phyloP scores from a whole-genome alignment of 2,888 invertebrate genomes.

The Blastobasis adustella region DNA sequence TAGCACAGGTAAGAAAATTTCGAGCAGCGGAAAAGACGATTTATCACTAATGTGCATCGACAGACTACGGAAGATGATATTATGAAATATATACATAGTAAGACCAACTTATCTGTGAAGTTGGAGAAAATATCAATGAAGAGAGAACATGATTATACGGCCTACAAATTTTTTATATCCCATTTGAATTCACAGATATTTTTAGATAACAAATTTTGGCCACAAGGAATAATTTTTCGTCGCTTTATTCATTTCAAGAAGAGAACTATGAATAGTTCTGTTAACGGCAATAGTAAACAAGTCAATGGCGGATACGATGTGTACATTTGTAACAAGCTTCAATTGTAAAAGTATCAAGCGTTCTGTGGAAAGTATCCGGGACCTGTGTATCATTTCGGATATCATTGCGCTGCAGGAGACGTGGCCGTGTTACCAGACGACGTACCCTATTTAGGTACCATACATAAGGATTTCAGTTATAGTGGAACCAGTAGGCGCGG shows the following conservation, averaged over 20 bases:
- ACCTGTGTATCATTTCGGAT: constrained; percentile 12
- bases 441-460: no score
- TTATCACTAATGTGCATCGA: constrained; percentile 12
- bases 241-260: constrained; percentile 6
- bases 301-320: background rate
- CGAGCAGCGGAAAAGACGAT: constrained; percentile 12
- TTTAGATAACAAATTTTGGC: constrained; percentile 13
- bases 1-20: constrained; percentile 1
- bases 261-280: no score
- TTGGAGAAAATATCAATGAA: constrained; percentile 9
- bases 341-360: constrained; percentile 19
- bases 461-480: background rate
- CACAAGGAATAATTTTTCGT: constrained; percentile 9
- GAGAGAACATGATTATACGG: constrained; percentile 2
- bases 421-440: constrained; percentile 20
- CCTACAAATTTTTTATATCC: constrained; percentile 13
- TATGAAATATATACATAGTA: constrained; percentile 7
- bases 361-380: constrained; percentile 13
- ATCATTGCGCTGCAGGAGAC: constrained; percentile 18
- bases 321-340: constrained; percentile 13
- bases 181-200: constrained; percentile 7
- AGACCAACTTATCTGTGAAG: constrained; percentile 6
- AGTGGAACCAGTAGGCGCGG: constrained; percentile 6
- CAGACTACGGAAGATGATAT: constrained; percentile 10
- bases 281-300: no score